These are phyloP conservation scores for Eretmodus cyanostictus DNA, from an alignment of 2,113 vertebrate genomes.

Conservation along the genomic window DNA sequence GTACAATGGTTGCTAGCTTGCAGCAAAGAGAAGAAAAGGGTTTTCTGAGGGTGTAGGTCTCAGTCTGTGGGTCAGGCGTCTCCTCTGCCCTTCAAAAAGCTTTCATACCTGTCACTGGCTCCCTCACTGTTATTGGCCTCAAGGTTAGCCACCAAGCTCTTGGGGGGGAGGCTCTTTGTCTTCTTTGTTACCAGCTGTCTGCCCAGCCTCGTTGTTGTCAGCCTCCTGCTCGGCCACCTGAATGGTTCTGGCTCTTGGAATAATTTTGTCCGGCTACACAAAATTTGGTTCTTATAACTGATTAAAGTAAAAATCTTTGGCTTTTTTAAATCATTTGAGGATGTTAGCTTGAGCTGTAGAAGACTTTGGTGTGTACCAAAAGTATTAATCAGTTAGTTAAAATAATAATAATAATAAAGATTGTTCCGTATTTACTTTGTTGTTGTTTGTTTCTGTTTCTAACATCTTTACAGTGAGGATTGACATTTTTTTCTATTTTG, in stretches of 20 bases:
- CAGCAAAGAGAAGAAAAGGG: neutral
- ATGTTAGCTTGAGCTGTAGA: accelerated
- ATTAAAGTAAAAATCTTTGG: neutral
- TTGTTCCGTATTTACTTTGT: neutral
- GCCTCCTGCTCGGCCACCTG: neutral
- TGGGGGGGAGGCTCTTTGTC: accelerated
- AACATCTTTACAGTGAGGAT: neutral
- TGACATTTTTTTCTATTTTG: neutral
- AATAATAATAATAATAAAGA: neutral
- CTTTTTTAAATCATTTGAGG: neutral
- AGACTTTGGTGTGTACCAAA: neutral
- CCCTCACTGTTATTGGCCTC: neutral
- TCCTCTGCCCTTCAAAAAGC: neutral
- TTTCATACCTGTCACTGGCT: neutral
- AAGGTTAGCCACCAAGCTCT: neutral
- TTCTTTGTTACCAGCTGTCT: neutral
- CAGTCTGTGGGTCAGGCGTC: neutral
- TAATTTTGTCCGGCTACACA: neutral
- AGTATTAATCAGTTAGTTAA: neutral
- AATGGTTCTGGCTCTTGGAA: neutral
- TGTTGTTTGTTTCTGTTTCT: accelerated
- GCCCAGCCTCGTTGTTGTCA: neutral
- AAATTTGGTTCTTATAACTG: accelerated
- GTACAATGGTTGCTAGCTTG: accelerated
- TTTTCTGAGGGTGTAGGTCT: neutral